Evolutionary conservation across 2,797 vertebrate species (phyloP).

Genomic region (Myotis vivesi): DNA sequence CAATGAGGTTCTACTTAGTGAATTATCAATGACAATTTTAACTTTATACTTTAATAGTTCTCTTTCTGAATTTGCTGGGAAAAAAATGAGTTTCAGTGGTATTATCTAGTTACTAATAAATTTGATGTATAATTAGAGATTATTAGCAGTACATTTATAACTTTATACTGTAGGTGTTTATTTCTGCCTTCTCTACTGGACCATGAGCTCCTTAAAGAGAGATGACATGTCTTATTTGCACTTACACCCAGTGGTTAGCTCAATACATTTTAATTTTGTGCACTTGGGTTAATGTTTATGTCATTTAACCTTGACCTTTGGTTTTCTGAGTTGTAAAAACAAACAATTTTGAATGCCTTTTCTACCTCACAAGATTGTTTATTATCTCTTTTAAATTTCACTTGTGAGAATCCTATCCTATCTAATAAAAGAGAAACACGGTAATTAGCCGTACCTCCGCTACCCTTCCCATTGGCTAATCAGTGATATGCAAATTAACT

Average conservation of each 20-base stretch:
- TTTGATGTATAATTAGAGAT: slow-evolving; percentile 1
- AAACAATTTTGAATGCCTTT: slow-evolving; percentile 17
- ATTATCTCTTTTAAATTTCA: slow-evolving; percentile 20
- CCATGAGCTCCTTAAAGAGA: neutral
- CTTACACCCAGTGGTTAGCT: neutral
- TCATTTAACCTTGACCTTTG: slow-evolving; percentile 1
- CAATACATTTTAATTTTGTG: slow-evolving; percentile 14
- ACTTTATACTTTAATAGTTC: slow-evolving; percentile 14
- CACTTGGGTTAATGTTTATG: neutral
- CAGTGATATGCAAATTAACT: no score
- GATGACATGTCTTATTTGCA: neutral
- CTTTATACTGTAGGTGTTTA: neutral
- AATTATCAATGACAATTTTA: slow-evolving; percentile 2
- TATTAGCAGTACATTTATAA: neutral
- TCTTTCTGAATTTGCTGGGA: slow-evolving; percentile 33
- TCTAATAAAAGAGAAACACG: no score
- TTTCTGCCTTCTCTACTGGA: slow-evolving; percentile 16
- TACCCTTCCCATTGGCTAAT: no score
- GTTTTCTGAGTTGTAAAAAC: slow-evolving; percentile 31
- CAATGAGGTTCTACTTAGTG: neutral
- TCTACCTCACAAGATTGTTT: neutral
- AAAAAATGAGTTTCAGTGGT: neutral
- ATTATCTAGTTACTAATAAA: slow-evolving; percentile 16
- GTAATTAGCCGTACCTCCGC: no score
- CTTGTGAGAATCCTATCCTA: no score